Evolutionary conservation across 2,888 invertebrate genomes (phyloP).

Genomic region (Crocallis elinguaria): DNA sequence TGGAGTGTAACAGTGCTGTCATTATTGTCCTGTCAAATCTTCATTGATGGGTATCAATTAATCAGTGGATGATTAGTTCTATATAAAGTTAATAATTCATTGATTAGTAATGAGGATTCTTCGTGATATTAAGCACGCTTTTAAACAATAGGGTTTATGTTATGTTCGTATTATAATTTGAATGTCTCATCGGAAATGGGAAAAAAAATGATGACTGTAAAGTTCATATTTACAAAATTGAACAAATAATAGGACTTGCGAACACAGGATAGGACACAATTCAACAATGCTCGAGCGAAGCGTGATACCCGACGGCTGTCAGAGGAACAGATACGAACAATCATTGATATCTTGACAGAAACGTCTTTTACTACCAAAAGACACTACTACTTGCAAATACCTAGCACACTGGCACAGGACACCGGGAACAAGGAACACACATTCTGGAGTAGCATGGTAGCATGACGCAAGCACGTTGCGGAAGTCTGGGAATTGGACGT

Average conservation of each 20-base stretch:
- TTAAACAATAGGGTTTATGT: too few species aligned
- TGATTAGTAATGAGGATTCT: neutral
- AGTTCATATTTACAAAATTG: too few species aligned
- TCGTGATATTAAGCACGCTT: neutral
- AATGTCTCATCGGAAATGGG: neutral
- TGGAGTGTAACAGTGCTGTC: slow-evolving; percentile 12
- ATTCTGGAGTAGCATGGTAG: slow-evolving; percentile 27
- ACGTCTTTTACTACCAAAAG: neutral
- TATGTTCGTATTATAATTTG: too few species aligned
- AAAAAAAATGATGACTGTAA: neutral
- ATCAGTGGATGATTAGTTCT: neutral
- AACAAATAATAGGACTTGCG: too few species aligned
- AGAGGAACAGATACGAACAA: neutral
- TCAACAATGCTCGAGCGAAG: too few species aligned
- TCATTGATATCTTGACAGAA: neutral
- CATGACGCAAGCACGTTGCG: slow-evolving; percentile 21
- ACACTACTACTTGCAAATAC: neutral
- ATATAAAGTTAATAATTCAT: neutral
- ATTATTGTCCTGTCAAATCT: slow-evolving; percentile 12
- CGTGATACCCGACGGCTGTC: too few species aligned
- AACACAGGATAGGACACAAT: neutral
- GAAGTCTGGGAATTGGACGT: slow-evolving; percentile 35
- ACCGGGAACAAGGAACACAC: slow-evolving; percentile 5
- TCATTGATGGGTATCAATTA: neutral
- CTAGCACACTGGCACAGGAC: neutral